Evolutionary conservation across 2,113 vertebrate species (phyloP).

Genomic region (Alligator sinensis): DNA sequence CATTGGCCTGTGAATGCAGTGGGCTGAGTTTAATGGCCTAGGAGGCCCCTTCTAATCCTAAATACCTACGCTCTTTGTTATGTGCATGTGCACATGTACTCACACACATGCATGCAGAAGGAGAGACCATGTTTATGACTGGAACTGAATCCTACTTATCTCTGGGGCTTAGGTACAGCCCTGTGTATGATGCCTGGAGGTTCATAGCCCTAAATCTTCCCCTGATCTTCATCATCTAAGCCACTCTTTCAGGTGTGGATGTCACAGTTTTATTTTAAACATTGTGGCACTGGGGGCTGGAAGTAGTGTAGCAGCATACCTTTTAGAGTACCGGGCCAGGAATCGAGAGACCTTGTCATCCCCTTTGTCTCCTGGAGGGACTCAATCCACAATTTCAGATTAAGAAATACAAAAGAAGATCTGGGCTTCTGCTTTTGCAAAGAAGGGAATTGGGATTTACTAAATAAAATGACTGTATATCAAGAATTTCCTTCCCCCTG

Average conservation of each 20-base stretch:
- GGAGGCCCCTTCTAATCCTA: too few relatives aligned
- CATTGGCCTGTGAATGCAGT: too few relatives aligned
- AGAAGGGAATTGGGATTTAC: neutral
- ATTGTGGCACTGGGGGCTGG: neutral
- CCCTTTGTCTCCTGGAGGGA: too few relatives aligned
- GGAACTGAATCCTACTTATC: neutral
- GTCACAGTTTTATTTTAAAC: conserved; percentile 2
- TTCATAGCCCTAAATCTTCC: too few relatives aligned
- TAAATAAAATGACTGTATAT: neutral
- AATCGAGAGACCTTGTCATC: too few relatives aligned
- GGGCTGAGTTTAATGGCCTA: too few relatives aligned
- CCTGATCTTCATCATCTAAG: too few relatives aligned
- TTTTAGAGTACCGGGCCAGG: too few relatives aligned
- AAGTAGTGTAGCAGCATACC: neutral
- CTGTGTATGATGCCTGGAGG: too few relatives aligned
- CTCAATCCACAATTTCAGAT: neutral
- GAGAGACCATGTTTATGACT: neutral
- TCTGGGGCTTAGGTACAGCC: too few relatives aligned
- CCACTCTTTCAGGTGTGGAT: neutral
- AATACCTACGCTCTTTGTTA: neutral
- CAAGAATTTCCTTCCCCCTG: neutral
- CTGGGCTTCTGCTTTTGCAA: neutral
- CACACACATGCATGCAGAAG: neutral
- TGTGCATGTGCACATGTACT: neutral
- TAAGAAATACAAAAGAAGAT: neutral